phyloP scores from a whole-genome alignment of 1,140 invertebrate genomes.

The Drosophila tropicalis region DNA sequence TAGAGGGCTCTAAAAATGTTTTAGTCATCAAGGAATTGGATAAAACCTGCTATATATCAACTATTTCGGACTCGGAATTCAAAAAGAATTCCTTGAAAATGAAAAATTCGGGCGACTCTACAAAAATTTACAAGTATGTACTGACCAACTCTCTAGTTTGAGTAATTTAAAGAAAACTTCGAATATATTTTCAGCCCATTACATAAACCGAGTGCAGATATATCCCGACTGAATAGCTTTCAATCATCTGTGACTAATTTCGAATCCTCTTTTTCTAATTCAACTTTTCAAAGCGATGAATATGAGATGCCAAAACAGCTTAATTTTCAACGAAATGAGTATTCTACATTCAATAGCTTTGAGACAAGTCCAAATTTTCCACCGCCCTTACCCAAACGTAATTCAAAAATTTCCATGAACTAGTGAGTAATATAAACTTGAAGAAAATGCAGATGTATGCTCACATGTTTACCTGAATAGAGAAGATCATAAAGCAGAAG shows the following conservation, averaged over 20 bases:
- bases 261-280: constrained; percentile 40
- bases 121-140: constrained; percentile 17
- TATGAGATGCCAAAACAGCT: constrained; percentile 62
- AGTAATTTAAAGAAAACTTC: background rate
- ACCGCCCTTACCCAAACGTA: constrained; percentile 65
- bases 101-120: constrained; percentile 1
- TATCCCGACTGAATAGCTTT: constrained; percentile 25
- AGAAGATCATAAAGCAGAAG: too few relatives aligned
- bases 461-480: background rate
- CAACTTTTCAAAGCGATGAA: constrained; percentile 29
- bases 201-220: background rate
- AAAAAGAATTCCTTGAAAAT: constrained; percentile 11
- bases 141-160: background rate
- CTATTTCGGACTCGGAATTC: constrained; percentile 49
- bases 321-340: constrained; percentile 17
- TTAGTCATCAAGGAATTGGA: constrained; percentile 60
- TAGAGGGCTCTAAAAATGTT: constrained; percentile 69
- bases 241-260: constrained; percentile 41
- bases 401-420: constrained; percentile 32
- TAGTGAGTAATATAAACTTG: too few relatives aligned
- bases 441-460: background rate
- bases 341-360: constrained; percentile 27
- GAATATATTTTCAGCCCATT: background rate
- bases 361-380: constrained; percentile 49
- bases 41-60: constrained; percentile 52